These are phyloP conservation scores for Columba janthina DNA, from an alignment of 2,113 vertebrate species.

Conservation along the genomic window DNA sequence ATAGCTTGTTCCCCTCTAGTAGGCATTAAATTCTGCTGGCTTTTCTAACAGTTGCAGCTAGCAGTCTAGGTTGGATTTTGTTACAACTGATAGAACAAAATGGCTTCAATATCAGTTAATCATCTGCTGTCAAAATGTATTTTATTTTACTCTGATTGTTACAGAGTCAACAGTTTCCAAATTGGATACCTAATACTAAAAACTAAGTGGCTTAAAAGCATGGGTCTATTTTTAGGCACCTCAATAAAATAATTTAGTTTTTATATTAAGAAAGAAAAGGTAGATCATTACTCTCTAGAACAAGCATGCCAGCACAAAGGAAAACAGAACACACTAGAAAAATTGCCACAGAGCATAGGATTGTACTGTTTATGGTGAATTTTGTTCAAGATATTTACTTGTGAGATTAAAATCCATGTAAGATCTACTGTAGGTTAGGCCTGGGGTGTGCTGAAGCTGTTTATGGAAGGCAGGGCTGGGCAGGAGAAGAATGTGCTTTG, in stretches of 20 bases:
- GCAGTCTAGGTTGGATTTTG: background rate
- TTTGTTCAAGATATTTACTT: background rate
- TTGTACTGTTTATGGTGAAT: background rate
- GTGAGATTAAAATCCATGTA: background rate
- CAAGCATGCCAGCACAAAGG: background rate
- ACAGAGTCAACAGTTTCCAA: background rate
- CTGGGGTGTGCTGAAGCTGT: background rate
- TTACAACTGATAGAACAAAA: background rate
- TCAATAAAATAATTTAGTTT: background rate
- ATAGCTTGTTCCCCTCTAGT: background rate
- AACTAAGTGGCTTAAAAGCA: background rate
- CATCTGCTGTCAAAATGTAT: background rate
- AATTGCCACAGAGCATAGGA: background rate
- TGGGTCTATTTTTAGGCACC: rapidly evolving
- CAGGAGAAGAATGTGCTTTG: background rate
- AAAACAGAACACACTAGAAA: background rate
- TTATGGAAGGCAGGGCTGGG: rapidly evolving
- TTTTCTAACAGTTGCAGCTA: background rate
- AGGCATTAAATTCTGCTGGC: background rate
- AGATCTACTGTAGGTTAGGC: background rate
- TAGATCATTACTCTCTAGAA: background rate
- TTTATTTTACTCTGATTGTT: background rate
- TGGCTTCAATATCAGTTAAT: rapidly evolving
- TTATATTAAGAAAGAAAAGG: background rate
- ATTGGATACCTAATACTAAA: background rate